Percentiles rank a stretch among this genome's conserved stretches.
These are phyloP conservation scores for Chaetura pelagica DNA, from an alignment of 2,113 vertebrate genomes.

Conservation along the genomic window DNA sequence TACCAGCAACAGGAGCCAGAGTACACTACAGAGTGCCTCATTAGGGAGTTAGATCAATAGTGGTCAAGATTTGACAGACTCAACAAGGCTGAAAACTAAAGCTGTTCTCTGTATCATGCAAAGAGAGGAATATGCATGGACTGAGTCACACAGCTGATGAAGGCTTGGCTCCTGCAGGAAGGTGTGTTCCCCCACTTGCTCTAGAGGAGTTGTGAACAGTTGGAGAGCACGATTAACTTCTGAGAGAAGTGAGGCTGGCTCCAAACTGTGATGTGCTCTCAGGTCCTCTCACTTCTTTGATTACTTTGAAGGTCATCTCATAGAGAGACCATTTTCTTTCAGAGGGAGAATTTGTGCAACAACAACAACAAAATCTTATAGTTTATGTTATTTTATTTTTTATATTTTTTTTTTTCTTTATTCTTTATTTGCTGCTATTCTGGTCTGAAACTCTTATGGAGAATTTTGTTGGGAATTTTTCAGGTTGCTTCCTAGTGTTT, in stretches of 20 bases:
- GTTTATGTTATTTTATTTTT: background rate
- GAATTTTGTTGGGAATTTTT: background rate
- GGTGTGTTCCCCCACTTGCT: accelerated
- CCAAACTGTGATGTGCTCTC: background rate
- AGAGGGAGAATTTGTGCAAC: background rate
- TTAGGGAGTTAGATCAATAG: background rate
- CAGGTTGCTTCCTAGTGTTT: background rate
- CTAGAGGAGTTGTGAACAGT: background rate
- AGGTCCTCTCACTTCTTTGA: background rate
- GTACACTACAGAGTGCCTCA: background rate
- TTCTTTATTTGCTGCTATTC: background rate
- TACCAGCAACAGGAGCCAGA: background rate
- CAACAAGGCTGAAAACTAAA: background rate
- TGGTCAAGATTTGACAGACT: background rate
- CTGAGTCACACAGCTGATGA: accelerated
- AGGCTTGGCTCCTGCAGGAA: background rate
- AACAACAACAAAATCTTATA: background rate
- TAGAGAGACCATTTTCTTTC: background rate
- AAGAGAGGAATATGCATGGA: background rate
- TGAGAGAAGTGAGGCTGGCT: background rate
- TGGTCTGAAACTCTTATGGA: background rate
- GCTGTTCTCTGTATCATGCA: background rate
- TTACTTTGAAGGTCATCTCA: background rate
- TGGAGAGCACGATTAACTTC: background rate
- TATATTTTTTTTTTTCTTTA: background rate